phyloP scores from a whole-genome alignment of 2,888 invertebrate genomes.

The Platycnemis pennipes region DNA sequence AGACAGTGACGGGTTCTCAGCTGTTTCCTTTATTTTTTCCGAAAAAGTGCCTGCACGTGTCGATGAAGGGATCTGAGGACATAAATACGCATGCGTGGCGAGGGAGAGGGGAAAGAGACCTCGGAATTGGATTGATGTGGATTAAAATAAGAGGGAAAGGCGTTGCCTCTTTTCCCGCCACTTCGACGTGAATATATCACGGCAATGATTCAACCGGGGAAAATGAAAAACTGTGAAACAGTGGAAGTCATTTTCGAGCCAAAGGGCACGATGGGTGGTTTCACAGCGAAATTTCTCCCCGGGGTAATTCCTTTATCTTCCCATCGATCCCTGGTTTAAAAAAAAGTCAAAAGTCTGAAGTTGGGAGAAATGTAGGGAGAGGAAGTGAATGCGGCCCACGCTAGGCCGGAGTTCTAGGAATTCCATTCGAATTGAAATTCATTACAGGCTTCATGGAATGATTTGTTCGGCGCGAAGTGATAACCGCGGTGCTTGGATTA shows the following conservation, averaged over 20 bases:
- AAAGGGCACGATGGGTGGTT: not conserved
- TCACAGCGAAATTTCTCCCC: not conserved
- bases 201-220: not conserved
- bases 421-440: not conserved
- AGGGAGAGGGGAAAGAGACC: not conserved
- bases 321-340: not conserved
- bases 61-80: not conserved
- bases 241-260: conserved; percentile 6
- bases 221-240: conserved; percentile 13
- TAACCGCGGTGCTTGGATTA: not conserved
- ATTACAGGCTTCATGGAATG: not conserved
- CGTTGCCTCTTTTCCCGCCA: not conserved
- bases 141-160: conserved; percentile 14
- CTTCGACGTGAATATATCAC: not conserved
- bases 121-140: not conserved
- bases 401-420: not conserved
- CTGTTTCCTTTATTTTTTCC: not conserved
- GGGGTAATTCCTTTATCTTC: not conserved
- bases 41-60: not conserved
- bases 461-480: not conserved
- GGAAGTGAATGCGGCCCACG: not conserved
- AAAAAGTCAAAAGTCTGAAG: not conserved
- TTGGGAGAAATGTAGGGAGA: not conserved
- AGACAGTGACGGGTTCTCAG: not conserved
- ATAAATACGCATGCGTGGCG: not conserved